Percentiles rank a stretch among this genome's conserved stretches.
Evolutionary conservation across 2,113 vertebrate species (phyloP).

Genomic region (Trematocara unimaculatum): DNA sequence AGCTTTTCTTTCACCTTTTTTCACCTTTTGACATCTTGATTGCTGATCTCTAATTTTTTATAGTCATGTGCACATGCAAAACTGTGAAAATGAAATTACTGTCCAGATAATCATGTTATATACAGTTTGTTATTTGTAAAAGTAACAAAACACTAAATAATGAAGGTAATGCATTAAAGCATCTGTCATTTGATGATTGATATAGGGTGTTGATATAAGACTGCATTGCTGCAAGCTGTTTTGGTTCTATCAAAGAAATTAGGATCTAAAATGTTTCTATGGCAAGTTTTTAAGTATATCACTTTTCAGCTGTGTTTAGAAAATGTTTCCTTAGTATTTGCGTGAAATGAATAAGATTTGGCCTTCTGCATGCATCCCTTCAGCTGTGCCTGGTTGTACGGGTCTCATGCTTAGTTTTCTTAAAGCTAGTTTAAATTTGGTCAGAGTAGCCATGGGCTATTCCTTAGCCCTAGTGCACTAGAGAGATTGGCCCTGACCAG

Average conservation of each 20-base stretch:
- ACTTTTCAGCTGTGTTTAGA: neutral
- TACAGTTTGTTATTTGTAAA: neutral
- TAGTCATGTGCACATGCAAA: neutral
- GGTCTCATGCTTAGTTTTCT: conserved; percentile 1
- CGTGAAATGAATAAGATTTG: conserved; percentile 13
- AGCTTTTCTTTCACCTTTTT: neutral
- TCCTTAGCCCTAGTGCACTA: neutral
- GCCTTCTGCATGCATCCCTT: neutral
- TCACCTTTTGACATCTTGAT: neutral
- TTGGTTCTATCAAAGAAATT: neutral
- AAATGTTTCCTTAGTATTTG: neutral
- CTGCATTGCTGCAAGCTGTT: neutral
- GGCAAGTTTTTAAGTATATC: neutral
- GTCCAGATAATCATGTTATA: neutral
- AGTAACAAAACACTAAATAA: neutral
- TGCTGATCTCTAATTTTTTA: neutral
- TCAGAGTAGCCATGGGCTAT: neutral
- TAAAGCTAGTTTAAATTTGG: conserved; percentile 8
- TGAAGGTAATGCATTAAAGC: neutral
- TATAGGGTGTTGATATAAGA: neutral
- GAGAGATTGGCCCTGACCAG: conserved; percentile 25
- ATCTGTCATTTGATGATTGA: neutral
- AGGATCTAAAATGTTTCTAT: neutral
- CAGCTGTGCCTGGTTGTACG: neutral
- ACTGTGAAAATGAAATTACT: neutral